These are phyloP conservation scores for Halocynthia roretzi DNA, from an alignment of 23 tunicate genomes.

Conservation along the genomic window DNA sequence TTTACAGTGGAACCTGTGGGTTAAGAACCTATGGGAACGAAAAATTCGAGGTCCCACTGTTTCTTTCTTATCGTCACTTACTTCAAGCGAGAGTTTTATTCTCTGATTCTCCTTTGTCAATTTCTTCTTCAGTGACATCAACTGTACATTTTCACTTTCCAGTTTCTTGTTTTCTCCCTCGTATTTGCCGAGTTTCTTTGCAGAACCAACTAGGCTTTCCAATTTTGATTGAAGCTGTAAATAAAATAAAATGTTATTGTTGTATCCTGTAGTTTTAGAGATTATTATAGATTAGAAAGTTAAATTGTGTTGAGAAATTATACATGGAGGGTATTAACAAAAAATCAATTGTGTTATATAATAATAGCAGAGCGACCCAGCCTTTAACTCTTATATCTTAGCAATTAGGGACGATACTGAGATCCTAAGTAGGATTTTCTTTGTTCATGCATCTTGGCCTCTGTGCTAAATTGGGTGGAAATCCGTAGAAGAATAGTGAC, in stretches of 20 bases:
- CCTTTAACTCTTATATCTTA: background rate
- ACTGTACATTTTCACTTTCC: slow-evolving; percentile 24
- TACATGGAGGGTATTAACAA: no score
- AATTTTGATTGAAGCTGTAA: slow-evolving; percentile 44
- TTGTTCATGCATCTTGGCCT: background rate
- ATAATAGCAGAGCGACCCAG: background rate
- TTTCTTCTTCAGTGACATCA: slow-evolving; percentile 39
- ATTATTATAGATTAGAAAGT: no score
- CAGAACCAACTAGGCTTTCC: slow-evolving; percentile 23
- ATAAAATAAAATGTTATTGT: background rate
- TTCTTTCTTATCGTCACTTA: background rate
- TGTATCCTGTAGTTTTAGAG: background rate
- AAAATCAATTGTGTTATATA: no score
- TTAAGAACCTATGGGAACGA: no score
- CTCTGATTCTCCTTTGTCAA: slow-evolving; percentile 38
- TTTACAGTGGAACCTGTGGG: no score
- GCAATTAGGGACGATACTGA: background rate
- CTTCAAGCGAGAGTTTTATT: slow-evolving; percentile 47
- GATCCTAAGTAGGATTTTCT: background rate
- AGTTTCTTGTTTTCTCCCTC: slow-evolving; percentile 47
- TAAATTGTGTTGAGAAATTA: no score
- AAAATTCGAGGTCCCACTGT: no score
- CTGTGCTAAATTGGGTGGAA: no score
- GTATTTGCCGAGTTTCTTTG: slow-evolving; percentile 51
- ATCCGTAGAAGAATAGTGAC: no score